Conservation (phyloP, 1,140 invertebrate genomes). For the Drosophila bifasciata region DNA sequence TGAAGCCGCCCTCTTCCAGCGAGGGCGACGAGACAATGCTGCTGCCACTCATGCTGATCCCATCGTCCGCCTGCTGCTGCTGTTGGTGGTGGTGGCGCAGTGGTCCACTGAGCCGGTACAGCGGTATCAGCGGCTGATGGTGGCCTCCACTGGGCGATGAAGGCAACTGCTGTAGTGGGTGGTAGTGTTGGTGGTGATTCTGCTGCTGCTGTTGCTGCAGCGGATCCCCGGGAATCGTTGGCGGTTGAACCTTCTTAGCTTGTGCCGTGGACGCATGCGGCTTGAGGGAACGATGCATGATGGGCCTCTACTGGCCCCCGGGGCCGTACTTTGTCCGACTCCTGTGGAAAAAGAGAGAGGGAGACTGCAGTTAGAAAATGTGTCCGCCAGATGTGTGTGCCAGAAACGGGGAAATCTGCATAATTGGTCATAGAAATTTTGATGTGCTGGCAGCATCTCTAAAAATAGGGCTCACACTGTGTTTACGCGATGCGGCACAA, state of each 20-base stretch:
- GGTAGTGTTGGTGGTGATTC: conserved; percentile 88
- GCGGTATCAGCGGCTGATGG: conserved; percentile 86
- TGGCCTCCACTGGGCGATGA: conserved; percentile 73
- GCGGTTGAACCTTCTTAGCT: conserved; percentile 91
- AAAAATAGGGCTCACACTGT: conserved; percentile 74
- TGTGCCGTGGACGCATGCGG: conserved; percentile 87
- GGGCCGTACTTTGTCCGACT: conserved; percentile 62
- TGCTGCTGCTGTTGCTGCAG: conserved; percentile 85
- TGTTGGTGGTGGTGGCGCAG: conserved; percentile 65
- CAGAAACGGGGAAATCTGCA: conserved; percentile 63
- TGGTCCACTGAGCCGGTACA: conserved; percentile 69
- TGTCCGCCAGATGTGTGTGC: conserved; percentile 69
- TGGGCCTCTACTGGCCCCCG: conserved; percentile 65
- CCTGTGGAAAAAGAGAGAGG: conserved; percentile 44
- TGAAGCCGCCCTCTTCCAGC: conserved; percentile 83
- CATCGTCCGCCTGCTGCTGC: conserved; percentile 63
- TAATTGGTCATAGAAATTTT: conserved; percentile 74
- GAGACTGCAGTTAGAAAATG: conserved; percentile 59
- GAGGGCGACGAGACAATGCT: conserved; percentile 84
- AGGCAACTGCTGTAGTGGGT: conserved; percentile 84
- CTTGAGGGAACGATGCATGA: conserved; percentile 90
- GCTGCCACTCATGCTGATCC: conserved; percentile 79
- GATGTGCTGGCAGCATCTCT: conserved; percentile 47
- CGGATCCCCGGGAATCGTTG: conserved; percentile 89
- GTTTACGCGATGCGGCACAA: conserved; percentile 60